These are phyloP conservation scores for Hemitrygon akajei DNA, from an alignment of 2,797 vertebrate species.

Conservation along the genomic window DNA sequence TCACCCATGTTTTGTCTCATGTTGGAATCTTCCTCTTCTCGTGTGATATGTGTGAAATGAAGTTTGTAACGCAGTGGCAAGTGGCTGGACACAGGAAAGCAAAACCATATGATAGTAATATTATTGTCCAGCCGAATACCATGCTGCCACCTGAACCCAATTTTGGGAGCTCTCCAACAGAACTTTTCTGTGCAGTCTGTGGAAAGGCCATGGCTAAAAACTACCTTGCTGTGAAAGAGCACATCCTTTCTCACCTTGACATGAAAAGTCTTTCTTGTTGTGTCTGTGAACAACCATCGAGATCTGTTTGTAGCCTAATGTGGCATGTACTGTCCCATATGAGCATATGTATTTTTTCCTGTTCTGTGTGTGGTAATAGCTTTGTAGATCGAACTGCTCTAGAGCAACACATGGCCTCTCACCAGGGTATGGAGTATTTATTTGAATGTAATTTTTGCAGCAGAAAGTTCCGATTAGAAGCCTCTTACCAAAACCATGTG, in stretches of 20 bases:
- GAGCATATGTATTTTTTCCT: slow-evolving; percentile 76
- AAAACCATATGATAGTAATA: slow-evolving; percentile 56
- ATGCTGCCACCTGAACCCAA: slow-evolving; percentile 59
- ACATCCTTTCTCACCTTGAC: slow-evolving; percentile 77
- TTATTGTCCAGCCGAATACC: slow-evolving; percentile 64
- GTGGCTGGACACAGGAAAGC: slow-evolving; percentile 80
- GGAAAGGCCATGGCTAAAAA: slow-evolving; percentile 73
- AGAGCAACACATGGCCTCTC: slow-evolving; percentile 73
- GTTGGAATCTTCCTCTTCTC: slow-evolving; percentile 85
- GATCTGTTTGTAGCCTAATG: slow-evolving; percentile 78
- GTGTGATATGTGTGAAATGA: slow-evolving; percentile 85
- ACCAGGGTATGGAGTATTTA: slow-evolving; percentile 60
- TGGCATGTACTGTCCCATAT: slow-evolving; percentile 85
- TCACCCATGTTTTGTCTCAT: slow-evolving; percentile 77
- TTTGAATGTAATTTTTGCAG: slow-evolving; percentile 80
- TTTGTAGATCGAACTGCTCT: slow-evolving; percentile 69
- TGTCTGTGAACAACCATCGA: slow-evolving; percentile 74
- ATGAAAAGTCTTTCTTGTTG: slow-evolving; percentile 73
- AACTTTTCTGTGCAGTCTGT: slow-evolving; percentile 74
- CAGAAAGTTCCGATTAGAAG: slow-evolving; percentile 76
- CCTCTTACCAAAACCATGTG: slow-evolving; percentile 79
- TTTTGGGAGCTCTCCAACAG: slow-evolving; percentile 49
- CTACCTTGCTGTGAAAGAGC: slow-evolving; percentile 74
- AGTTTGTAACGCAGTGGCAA: slow-evolving; percentile 82
- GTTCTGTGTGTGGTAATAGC: slow-evolving; percentile 78